Evolutionary conservation across 1,140 invertebrate species (phyloP), one percentile per base, ranked within the genome.

Genomic region (Leptinotarsa texana): DNA sequence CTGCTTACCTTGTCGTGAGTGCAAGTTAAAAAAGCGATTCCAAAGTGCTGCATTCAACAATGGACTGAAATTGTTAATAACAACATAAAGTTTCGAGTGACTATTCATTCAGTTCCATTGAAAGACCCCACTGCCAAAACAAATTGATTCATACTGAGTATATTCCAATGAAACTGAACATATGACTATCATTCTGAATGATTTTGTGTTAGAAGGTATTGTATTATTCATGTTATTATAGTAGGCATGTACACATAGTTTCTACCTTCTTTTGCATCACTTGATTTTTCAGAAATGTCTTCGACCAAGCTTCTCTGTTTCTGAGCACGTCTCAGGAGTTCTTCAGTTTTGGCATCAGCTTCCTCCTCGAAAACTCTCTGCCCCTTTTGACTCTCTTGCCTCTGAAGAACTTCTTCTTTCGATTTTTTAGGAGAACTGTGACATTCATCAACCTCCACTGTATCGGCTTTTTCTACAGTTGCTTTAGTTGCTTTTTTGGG

Each of bases 271-370:
- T 13, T 63, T 15, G 85, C 87, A 86, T 83, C 85, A 87, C 83
- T 87, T 86, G 49, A 86, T 88, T 86, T 91, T 89, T 81, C 89
- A 73, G 92, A 84, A 77, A 93, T 91, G 83, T 93, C 91, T 76
- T 90, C 90, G 77, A 93, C 86, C 79, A 91, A 89, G 83, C 89
- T 91, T 82, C 91, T 88, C 83, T 93, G 91, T 80, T 88, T 88
- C 83, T 91, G 88, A 77, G 91, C 90, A 76, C 90, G 87, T 81
- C 87, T 88, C 22, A 93, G 86, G 63, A 93, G 85, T 73, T 87
- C 88, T 82, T 91, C 90, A 75, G 92, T 85, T 49, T 88, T 87
- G 57, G 89, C 87, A 80, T 91, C 90, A 13, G 47, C 18, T 42
- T 73, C 61, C 72, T 88, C 88, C 65, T 88, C 86, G 61, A 82